phyloP scores from a whole-genome alignment of 2,797 vertebrate species.

The Botia almorhae region DNA sequence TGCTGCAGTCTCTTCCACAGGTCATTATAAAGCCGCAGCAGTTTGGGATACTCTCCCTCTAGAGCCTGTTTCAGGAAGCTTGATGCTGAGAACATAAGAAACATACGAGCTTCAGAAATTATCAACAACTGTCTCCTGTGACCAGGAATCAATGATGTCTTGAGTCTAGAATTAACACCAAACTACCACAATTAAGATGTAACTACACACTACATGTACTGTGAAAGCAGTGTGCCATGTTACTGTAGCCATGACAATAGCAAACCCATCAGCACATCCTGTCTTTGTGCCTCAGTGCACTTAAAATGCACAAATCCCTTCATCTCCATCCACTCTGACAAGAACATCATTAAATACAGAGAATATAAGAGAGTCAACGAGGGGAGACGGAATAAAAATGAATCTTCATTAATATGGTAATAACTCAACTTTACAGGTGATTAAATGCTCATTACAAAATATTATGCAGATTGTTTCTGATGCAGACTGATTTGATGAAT shows the following conservation, averaged over 20 bases:
- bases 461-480: slow-evolving; percentile 54
- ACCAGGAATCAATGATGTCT: too few species aligned
- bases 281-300: slow-evolving; percentile 33
- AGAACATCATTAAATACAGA: neutral
- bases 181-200: too few species aligned
- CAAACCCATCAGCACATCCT: slow-evolving; percentile 18
- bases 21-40: slow-evolving; percentile 93
- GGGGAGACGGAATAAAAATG: slow-evolving; percentile 18
- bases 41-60: slow-evolving; percentile 95
- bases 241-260: slow-evolving; percentile 8
- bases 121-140: neutral
- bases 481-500: slow-evolving; percentile 53
- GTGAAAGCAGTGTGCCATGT: slow-evolving; percentile 2
- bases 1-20: slow-evolving; percentile 97
- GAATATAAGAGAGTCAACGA: slow-evolving; percentile 7
- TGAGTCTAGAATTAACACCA: too few species aligned
- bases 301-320: slow-evolving; percentile 30
- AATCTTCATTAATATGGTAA: slow-evolving; percentile 60
- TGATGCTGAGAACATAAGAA: slow-evolving; percentile 76
- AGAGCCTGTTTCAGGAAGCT: slow-evolving; percentile 94
- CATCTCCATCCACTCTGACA: slow-evolving; percentile 18
- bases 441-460: slow-evolving; percentile 51
- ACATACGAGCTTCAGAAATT: neutral
- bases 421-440: slow-evolving; percentile 55
- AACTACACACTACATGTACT: neutral